These are phyloP conservation scores for Macrosteles quadrilineatus DNA, from an alignment of 1,140 invertebrate species.

Conservation along the genomic window DNA sequence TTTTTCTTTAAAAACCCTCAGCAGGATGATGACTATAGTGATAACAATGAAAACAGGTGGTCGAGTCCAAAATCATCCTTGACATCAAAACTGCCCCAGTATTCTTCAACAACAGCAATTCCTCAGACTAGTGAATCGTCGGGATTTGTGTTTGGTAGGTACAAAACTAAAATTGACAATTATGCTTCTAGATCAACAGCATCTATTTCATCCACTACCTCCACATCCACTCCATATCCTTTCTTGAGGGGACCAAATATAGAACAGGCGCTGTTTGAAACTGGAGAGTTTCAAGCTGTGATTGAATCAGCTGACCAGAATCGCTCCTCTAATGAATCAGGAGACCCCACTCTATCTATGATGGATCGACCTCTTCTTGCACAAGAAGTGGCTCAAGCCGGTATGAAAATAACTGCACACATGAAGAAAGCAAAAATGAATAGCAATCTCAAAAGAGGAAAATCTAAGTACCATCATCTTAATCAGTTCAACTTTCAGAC, in stretches of 20 bases:
- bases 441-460: background rate
- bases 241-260: background rate
- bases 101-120: background rate
- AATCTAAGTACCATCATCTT: background rate
- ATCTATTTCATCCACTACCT: background rate
- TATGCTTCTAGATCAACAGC: background rate
- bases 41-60: too few relatives aligned
- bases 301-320: too few relatives aligned
- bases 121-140: background rate
- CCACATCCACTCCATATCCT: background rate
- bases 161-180: background rate
- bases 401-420: conserved; percentile 32
- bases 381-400: conserved; percentile 27
- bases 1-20: too few relatives aligned
- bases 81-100: background rate
- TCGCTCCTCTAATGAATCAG: background rate
- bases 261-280: background rate
- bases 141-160: background rate
- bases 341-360: background rate
- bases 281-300: background rate
- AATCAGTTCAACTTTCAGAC: background rate
- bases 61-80: background rate
- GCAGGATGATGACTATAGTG: too few relatives aligned
- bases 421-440: conserved; percentile 18
- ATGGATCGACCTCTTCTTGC: conserved; percentile 18